Base-by-base conservation (phyloP, 92 coral and sea anemone genomes). In the Porites rus region DNA sequence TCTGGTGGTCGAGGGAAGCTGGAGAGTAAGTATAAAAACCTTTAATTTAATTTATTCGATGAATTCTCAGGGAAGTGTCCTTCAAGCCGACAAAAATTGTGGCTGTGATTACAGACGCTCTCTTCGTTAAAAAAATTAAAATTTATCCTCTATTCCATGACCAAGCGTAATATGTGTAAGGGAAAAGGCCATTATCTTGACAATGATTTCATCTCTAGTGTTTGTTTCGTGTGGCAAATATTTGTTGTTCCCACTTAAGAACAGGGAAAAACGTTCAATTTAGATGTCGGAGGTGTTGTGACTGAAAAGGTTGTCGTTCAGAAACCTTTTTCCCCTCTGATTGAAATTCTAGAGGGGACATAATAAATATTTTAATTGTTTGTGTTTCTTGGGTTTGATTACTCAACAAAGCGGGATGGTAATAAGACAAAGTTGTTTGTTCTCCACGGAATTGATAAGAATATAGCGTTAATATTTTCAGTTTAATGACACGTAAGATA, bases 241-340 rank as follows among this genome's bases (percentile, higher is more conserved):
- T 81, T 81, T 81, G 77, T 81, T 81, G 28, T 81, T 62, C 19
- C 53, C 77, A n/a, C 86, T 81, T 74, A 43, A 74, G 78, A 52
- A 20, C 63, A 12, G n/a, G 78, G 53, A 38, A 53, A 17, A 74
- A 53, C 10, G 4, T 10, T 81, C 19, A 18, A 59, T 38, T 66
- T 8, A 17, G 14, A 16, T 73, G 77, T 73, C 19, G 28, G 52
- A 14, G 31, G 60, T 3, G 64, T 52, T 11, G 63, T 22, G 24
- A 51, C 65, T 77, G 77, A 81, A 69, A 10, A 54, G 43, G 14
- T 12, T 52, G 10, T 8, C 20, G 66, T 65, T 66, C 51, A 31
- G 69, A 69, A 11, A 43, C 18, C 56, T 17, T 69, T 10, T 10
- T 31, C n/a, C 10, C 1, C 25, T n/a, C n/a, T 50, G 64, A 59